Evolutionary conservation across 2,797 vertebrate genomes (phyloP), one percentile per base, ranked within the genome.

Genomic region (Glossophaga mutica): DNA sequence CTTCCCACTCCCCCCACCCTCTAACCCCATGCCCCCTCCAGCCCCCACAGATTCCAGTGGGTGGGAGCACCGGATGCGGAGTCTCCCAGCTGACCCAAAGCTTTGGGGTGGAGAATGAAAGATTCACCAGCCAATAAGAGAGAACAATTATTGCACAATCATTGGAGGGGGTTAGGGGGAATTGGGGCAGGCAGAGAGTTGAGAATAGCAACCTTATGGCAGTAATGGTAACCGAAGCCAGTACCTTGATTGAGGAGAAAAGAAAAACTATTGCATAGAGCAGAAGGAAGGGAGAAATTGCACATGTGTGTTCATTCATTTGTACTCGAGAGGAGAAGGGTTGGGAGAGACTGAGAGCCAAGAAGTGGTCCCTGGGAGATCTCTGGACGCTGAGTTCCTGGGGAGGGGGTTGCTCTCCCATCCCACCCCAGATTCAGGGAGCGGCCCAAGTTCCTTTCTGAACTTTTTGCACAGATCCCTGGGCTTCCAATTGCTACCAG

Each of bases 11-110:
- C 87, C 95, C 82, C 57, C 77, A 29, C 10, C 34, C 74, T 1
- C 42, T 74, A 85, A 52, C 37, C 68, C 93, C 29, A 82, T 91
- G 77, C 57, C 92, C 65, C 42, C 83, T 92, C 67, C 90, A 77
- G 81, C 95, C 97, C 90, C 73, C 96, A 74, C 96, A 96, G 91
- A 98, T 98, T 98, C 97, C 97, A 90, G 59, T 39, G 95, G 82
- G 89, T 50, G 73, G 85, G 46, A 70, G 26, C 67, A 79, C 92
- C 87, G 52, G 94, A 97, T 96, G 55, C 90, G 88, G 86, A 77
- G 24, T 87, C 89, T 95, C 34, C 62, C 68, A 37, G 39, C 86
- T 94, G 96, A 93, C 85, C 92, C 76, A 87, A 82, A 96, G 79
- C 78, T 95, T 57, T 87, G 39, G 78, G 65, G 11, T 73, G 4